phyloP scores from a whole-genome alignment of 2,797 vertebrate genomes.

The Leptodactylus fallax region DNA sequence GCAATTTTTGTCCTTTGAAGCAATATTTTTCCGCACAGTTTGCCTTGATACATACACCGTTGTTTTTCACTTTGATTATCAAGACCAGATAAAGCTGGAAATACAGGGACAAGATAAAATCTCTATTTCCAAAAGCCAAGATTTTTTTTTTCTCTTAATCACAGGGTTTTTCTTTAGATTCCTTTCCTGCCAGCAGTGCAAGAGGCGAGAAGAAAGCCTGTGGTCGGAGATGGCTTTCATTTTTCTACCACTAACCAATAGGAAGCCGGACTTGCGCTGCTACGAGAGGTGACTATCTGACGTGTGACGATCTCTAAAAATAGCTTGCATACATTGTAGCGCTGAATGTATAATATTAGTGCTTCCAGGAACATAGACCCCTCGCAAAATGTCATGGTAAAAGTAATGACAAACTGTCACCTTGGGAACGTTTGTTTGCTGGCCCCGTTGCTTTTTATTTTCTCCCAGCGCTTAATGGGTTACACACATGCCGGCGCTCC shows the following conservation, averaged over 20 bases:
- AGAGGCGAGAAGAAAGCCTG: slow-evolving; percentile 34
- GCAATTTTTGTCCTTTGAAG: slow-evolving; percentile 39
- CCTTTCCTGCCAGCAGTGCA: not conserved
- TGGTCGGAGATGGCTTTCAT: slow-evolving; percentile 5
- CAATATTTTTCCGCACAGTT: slow-evolving; percentile 39
- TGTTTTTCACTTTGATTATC: slow-evolving; percentile 52
- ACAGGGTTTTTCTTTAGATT: slow-evolving; percentile 2
- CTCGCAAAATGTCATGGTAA: slow-evolving; percentile 28
- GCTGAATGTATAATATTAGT: slow-evolving; percentile 47
- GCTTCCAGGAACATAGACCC: slow-evolving; percentile 41
- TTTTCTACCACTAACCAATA: slow-evolving; percentile 47
- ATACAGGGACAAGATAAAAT: slow-evolving; percentile 12
- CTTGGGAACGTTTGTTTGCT: not conserved
- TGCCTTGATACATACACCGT: slow-evolving; percentile 38
- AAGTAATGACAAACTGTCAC: slow-evolving; percentile 39
- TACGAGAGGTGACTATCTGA: slow-evolving; percentile 55
- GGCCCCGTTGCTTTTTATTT: not conserved
- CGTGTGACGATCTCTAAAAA: slow-evolving; percentile 49
- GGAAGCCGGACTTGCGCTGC: slow-evolving; percentile 10
- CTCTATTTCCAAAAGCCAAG: not conserved
- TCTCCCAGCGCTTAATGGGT: not conserved
- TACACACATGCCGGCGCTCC: not conserved
- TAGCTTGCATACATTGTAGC: slow-evolving; percentile 42
- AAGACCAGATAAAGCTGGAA: slow-evolving; percentile 1
- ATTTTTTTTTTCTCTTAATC: slow-evolving; percentile 21